Evolutionary conservation across 2,888 invertebrate species (phyloP), one percentile per base, ranked within the genome.

Genomic region (Abscondita cerata): DNA sequence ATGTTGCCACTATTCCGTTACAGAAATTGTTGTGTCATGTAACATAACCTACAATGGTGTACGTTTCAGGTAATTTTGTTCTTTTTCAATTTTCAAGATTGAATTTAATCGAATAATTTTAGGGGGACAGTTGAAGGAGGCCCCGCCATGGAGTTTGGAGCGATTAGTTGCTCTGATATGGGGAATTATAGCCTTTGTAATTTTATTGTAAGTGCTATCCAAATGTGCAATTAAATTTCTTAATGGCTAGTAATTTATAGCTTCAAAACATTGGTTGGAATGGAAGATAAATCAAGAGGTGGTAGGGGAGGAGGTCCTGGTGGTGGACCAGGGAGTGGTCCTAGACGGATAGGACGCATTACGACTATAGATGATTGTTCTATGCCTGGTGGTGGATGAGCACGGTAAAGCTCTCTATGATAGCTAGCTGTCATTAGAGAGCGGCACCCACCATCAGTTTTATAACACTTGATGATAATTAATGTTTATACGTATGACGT

Each of bases 181-280:
- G 84, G 82, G 82, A 1, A 72, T 83, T 1, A 36, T 86, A 11
- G 82, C 83, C 73, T 86, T 86, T 72, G 69, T 85, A 3, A 82
- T 83, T 68, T 76, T 84, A 50, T 80, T 86, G 86, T 87, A 80
- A 85, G 86, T 84, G 71, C n/a, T n/a, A n/a, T n/a, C n/a, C n/a
- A n/a, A n/a, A n/a, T n/a, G n/a, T n/a, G n/a, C n/a, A n/a, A n/a
- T n/a, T n/a, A n/a, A n/a, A n/a, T n/a, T n/a, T n/a, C n/a, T n/a
- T n/a, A n/a, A n/a, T n/a, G n/a, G n/a, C n/a, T n/a, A n/a, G n/a
- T n/a, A n/a, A 15, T 57, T 71, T 74, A 20, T 66, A 80, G 79
- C 64, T 76, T 78, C 53, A 70, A 71, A 59, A 73, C 75, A 3
- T 59, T 77, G 52, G 60, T 78, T 19, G 75, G 75, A 12, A 62